Evolutionary conservation across 37 sponge, comb jelly and placozoan species (phyloP).

Genomic region (Mnemiopsis leidyi): DNA sequence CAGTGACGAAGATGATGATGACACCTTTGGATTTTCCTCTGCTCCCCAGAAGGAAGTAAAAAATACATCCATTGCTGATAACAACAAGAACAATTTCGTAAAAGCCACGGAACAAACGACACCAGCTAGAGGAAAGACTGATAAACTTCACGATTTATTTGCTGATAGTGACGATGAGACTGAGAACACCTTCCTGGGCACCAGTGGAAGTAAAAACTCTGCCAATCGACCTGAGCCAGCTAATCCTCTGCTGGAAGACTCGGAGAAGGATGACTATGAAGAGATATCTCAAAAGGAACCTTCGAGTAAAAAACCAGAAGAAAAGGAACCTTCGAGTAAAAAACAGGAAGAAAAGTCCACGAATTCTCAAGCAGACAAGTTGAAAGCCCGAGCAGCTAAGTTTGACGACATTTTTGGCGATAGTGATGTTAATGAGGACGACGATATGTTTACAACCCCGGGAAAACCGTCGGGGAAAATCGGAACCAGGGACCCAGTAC

Average conservation of each 20-base stretch:
- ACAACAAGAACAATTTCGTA: not conserved
- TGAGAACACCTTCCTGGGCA: not conserved
- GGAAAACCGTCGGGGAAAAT: too few species aligned
- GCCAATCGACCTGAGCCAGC: not conserved
- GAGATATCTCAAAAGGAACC: not conserved
- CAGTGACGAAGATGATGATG: slow-evolving; percentile 23
- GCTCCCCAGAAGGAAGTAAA: not conserved
- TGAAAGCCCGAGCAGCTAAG: not conserved
- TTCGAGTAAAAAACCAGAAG: not conserved
- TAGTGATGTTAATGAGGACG: not conserved
- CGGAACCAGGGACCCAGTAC: too few species aligned
- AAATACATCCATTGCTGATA: not conserved
- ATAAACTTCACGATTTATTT: not conserved
- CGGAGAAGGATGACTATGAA: not conserved
- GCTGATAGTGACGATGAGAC: not conserved
- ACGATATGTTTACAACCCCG: not conserved
- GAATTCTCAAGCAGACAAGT: not conserved
- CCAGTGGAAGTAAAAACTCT: not conserved
- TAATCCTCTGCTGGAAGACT: not conserved
- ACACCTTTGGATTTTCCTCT: not conserved
- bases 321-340: not conserved
- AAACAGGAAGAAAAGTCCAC: not conserved
- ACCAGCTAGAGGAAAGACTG: not conserved
- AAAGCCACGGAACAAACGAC: not conserved
- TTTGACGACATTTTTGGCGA: not conserved